Base-by-base conservation (phyloP, 2,113 vertebrate genomes). In the Tyto alba region DNA sequence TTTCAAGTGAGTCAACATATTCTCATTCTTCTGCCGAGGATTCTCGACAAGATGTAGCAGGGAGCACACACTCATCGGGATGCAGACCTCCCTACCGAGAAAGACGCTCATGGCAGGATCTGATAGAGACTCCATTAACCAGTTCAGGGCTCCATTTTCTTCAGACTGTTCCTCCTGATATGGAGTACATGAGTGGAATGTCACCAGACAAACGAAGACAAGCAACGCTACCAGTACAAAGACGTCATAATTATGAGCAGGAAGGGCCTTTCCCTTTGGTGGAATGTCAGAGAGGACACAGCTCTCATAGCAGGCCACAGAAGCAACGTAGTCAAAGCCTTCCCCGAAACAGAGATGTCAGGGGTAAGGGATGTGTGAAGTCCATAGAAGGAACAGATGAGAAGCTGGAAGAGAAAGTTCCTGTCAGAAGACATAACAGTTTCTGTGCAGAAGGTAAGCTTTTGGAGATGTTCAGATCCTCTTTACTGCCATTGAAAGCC, bases 61-160 rank as follows among this genome's bases (percentile, higher is more conserved):
- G 98, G 71, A 98, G 97, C 94, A 96, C 92, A 3, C 98, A 98
- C 95, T 98, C 98, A 3, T 98, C 98, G 1, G 90, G 98, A 5
- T 98, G 98, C 95, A 98, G 99, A 48, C 98, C 98, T 4, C 96
- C 98, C 56, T 98, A 98, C 95, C 97, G 98, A 38, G 98, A 99
- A 64, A 97, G 98, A 4, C 98, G 98, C 52, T 99, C 99, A 1
- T 99, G 98, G 99, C 98, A 99, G 97, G 98, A 99, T 88, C 98
- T 99, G 45, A 99, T 99, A 19, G 98, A 99, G 96, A 99, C 99
- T 8, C 98, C 97, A 0, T 26, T 98, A 11, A 98, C 97, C 95
- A 99, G 98, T 71, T 98, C 99, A 5, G 99, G 99, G 60, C 98
- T 99, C 69, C 99, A 99, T 93, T 98, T 99, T 95, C 98, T 99